Evolutionary conservation across 2,888 invertebrate genomes (phyloP).

Genomic region (Periphyllus acericola): DNA sequence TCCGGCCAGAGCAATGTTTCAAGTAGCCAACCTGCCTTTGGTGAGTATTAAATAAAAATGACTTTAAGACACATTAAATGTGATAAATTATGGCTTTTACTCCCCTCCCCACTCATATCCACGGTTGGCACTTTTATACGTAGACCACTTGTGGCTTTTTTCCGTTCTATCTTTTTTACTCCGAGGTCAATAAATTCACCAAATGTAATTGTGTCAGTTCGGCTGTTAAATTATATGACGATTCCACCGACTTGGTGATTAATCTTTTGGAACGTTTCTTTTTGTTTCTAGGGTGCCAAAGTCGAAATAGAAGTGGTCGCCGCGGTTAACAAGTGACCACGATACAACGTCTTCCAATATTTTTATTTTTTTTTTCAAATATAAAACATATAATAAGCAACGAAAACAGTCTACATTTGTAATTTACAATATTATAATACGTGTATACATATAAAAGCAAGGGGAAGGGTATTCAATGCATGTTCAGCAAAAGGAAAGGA

Average conservation of each 20-base stretch:
- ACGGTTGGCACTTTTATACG: background rate
- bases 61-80: conserved; percentile 15
- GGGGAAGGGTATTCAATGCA: conserved; percentile 3
- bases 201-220: conserved; percentile 17
- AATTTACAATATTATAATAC: conserved; percentile 48
- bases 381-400: conserved; percentile 46
- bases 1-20: conserved; percentile 60
- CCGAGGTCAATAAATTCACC: conserved; percentile 1
- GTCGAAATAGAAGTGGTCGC: conserved; percentile 59
- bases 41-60: conserved; percentile 46
- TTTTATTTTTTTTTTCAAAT: conserved; percentile 13
- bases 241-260: background rate
- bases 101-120: background rate
- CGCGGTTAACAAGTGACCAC: conserved; percentile 42
- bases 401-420: conserved; percentile 27
- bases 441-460: conserved; percentile 5
- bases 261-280: conserved; percentile 22
- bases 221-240: conserved; percentile 9
- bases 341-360: background rate
- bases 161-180: background rate
- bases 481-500: background rate
- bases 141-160: conserved; percentile 23
- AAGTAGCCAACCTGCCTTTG: conserved; percentile 56
- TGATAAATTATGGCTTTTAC: conserved; percentile 14
- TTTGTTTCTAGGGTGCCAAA: conserved; percentile 59